Base-by-base conservation (phyloP, 2,113 vertebrate species). In the Erythrocercus mccallii region DNA sequence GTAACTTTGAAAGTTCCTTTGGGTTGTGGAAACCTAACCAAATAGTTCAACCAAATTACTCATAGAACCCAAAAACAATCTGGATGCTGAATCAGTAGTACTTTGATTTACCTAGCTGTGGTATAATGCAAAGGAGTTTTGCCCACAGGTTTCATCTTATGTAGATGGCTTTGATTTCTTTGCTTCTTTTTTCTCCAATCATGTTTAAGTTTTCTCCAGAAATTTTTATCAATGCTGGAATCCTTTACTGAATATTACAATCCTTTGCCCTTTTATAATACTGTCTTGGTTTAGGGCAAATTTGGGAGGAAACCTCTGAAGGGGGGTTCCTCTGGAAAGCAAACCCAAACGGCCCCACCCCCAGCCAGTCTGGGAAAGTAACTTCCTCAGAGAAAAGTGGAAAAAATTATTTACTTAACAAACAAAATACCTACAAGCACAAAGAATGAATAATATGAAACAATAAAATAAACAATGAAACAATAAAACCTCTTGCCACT, bases 141-240 rank as follows among this genome's bases (percentile, higher is more conserved):
- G 33, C 61, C 25, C 19, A 11, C 1, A 2, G 10, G 22, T 78
- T 94, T 81, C 10, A 40, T 53, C 12, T 47, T 30, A n/a, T 5
- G 4, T 5, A 9, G 12, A 30, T 80, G 8, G 28, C 35, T 85
- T 83, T 61, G 30, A 4, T 89, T 92, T 81, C 40, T 86, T 88
- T 77, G 22, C 5, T 79, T 73, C 22, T 56, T 83, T 17, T 83
- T 69, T 19, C 6, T 73, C 25, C 6, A 65, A 5, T 73, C 9
- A 40, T 79, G 20, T 56, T 86, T 72, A 77, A 56, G 4, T 1
- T 25, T 57, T 73, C 4, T 6, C 8, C 4, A 0, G 1, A 3
- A 51, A 50, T 68, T 88, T 53, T 82, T 42, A 28, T 42, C 15
- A 40, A 12, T 76, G 19, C 22, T 66, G 10, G 9, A 79, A 58